Conservation (phyloP, 2,113 vertebrate genomes). For the Oriolus oriolus region DNA sequence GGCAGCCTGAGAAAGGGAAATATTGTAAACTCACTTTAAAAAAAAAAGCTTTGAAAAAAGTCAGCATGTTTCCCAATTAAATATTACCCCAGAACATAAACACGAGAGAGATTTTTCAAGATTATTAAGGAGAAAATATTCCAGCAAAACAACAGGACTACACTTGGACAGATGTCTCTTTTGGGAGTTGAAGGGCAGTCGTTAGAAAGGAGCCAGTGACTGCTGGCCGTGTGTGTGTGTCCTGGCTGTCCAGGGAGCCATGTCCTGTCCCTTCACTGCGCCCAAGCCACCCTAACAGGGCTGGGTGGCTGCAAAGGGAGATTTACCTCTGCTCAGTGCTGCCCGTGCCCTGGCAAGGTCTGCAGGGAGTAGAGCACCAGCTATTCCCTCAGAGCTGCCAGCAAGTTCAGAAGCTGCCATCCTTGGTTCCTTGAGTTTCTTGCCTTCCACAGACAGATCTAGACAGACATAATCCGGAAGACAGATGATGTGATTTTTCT, state of each 20-base stretch:
- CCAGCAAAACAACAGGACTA: background rate
- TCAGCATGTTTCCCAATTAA: background rate
- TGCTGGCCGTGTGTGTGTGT: background rate
- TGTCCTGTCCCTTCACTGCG: background rate
- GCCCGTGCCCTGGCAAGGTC: background rate
- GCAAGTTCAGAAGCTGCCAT: background rate
- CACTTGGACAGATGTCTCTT: background rate
- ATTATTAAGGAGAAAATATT: background rate
- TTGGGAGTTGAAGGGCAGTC: background rate
- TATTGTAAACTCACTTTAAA: background rate
- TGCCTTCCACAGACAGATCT: background rate
- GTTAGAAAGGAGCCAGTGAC: background rate
- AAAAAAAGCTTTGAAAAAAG: background rate
- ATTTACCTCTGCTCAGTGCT: background rate
- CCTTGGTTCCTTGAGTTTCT: background rate
- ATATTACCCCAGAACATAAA: background rate
- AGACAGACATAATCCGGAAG: background rate
- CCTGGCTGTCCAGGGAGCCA: background rate
- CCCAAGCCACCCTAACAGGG: background rate
- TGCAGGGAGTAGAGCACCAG: too few relatives aligned
- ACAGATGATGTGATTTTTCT: background rate
- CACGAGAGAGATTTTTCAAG: background rate
- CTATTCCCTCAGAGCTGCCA: background rate
- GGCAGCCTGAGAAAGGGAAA: background rate
- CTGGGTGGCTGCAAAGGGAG: background rate